Evolutionary conservation across 2,888 invertebrate genomes (phyloP).

Genomic region (Mantis religiosa): DNA sequence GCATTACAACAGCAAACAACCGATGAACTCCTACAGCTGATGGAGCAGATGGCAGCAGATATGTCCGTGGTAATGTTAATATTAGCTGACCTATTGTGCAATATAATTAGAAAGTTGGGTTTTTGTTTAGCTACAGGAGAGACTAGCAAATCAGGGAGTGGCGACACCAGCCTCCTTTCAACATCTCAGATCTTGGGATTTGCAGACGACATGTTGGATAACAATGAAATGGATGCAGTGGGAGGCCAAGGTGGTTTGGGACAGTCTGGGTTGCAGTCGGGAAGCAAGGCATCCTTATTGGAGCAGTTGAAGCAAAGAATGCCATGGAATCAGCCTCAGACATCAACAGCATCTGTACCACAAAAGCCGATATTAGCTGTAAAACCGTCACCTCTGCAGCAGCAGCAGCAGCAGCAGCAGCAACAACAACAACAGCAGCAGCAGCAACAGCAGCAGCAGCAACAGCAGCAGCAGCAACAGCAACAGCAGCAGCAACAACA

Average conservation of each 20-base stretch:
- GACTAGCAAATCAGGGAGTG: neutral
- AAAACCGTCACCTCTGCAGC: slow-evolving; percentile 30
- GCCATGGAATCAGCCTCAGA: slow-evolving; percentile 71
- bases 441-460: slow-evolving; percentile 33
- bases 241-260: slow-evolving; percentile 22
- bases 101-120: neutral
- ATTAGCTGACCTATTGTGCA: neutral
- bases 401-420: slow-evolving; percentile 33
- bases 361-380: slow-evolving; percentile 20
- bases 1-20: neutral
- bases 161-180: slow-evolving; percentile 25
- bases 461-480: slow-evolving; percentile 26
- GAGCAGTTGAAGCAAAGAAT: slow-evolving; percentile 71
- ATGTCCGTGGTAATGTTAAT: neutral
- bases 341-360: slow-evolving; percentile 35
- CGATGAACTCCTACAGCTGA: neutral
- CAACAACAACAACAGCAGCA: slow-evolving; percentile 34
- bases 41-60: neutral
- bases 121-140: slow-evolving; percentile 6
- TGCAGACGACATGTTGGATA: slow-evolving; percentile 35
- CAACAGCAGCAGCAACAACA: slow-evolving; percentile 18
- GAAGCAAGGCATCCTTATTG: slow-evolving; percentile 60
- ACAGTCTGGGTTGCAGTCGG: neutral
- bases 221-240: neutral
- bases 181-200: slow-evolving; percentile 38